phyloP scores from a whole-genome alignment of 1,140 invertebrate species.

The Pseudomyrmex sp. region DNA sequence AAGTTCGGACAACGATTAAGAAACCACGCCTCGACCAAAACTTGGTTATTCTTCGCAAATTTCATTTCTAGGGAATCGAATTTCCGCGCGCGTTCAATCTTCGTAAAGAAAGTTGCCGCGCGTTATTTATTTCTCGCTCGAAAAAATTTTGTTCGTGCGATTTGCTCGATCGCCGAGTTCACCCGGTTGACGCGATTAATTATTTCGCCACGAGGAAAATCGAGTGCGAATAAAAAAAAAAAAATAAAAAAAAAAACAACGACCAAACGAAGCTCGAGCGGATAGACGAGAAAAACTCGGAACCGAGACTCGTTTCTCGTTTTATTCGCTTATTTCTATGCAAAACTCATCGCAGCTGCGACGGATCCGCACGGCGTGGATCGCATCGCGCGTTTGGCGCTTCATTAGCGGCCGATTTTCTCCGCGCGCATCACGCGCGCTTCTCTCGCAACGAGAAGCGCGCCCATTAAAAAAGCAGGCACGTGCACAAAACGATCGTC shows the following conservation, averaged over 20 bases:
- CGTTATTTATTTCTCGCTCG: neutral
- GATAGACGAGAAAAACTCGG: neutral
- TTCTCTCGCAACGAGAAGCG: constrained; percentile 19
- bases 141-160: neutral
- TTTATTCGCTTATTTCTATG: neutral
- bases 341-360: neutral
- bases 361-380: neutral
- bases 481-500: constrained; percentile 46
- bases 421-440: neutral
- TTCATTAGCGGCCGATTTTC: constrained; percentile 41
- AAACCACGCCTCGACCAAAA: neutral
- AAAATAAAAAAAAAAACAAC: neutral
- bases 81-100: too few relatives aligned
- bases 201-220: neutral
- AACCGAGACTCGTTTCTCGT: too few relatives aligned
- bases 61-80: too few relatives aligned
- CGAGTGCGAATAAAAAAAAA: neutral
- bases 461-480: neutral
- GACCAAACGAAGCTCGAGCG: too few relatives aligned
- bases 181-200: neutral
- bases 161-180: neutral
- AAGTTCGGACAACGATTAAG: constrained; percentile 33
- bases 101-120: too few relatives aligned
- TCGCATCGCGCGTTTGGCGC: constrained; percentile 35
- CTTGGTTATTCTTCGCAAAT: too few relatives aligned